Evolutionary conservation across 2,888 invertebrate genomes (phyloP), one percentile per base, ranked within the genome.

Genomic region (Cataglyphis altisquamis): DNA sequence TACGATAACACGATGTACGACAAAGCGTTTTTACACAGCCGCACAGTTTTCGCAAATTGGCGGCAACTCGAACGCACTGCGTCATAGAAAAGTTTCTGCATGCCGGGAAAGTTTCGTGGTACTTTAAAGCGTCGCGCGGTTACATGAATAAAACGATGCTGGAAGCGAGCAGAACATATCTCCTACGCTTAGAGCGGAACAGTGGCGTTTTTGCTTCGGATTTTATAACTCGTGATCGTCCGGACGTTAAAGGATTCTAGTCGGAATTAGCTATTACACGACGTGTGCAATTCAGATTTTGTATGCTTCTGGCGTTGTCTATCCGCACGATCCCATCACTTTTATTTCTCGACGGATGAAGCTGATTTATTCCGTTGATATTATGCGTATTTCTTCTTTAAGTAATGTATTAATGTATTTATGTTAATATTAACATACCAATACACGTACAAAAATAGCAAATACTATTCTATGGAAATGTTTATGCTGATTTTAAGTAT

Each of bases 221-320:
- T 87, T 91, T 91, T 91, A 90, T 91, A 86, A 86, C 88, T 90
- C 84, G 84, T 90, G 91, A 91, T 90, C 86, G 87, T 83, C 81
- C 67, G 77, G 70, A 88, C 87, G 87, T 90, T 89, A 88, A 52
- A 52, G 82, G 81, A 66, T 82, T 85, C 80, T 85, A 85, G 84
- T 86, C 82, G 68, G 86, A 90, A 89, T 86, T 86, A 78, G 84
- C 83, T 77, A 87, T 90, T 90, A 88, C 87, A 86, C 82, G 86
- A 72, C 75, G 73, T 57, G 29, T 85, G 87, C 86, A 89, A 91
- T 91, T 91, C 83, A 88, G 86, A 88, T 89, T 91, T 84, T 87
- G 41, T 82, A 81, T 87, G 84, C 77, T 88, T 84, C 82, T 80
- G 78, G 78, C 60, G 52, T 68, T 57, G 52, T 82, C 81, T 72